These are phyloP conservation scores for Carterocephalus palaemon DNA, from an alignment of 2,888 invertebrate species.

Conservation along the genomic window DNA sequence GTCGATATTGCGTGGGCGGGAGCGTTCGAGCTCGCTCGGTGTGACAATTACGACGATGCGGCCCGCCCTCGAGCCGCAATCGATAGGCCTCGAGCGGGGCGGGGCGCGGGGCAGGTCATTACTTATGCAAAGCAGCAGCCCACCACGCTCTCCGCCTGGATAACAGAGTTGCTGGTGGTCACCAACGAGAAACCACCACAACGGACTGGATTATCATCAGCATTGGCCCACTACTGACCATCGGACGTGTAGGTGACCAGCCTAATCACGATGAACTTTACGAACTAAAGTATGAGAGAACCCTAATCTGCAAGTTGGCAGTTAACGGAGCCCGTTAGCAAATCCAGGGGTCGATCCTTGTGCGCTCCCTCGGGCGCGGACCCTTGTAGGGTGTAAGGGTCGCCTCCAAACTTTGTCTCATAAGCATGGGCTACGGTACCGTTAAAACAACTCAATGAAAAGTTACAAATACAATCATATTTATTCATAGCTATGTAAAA, in stretches of 20 bases:
- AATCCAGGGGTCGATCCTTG: constrained; percentile 59
- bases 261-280: constrained; percentile 28
- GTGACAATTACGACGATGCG: constrained; percentile 78
- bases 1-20: constrained; percentile 62
- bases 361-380: constrained; percentile 55
- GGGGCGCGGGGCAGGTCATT: constrained; percentile 54
- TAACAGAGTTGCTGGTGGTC: constrained; percentile 34
- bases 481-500: too few species aligned
- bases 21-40: constrained; percentile 67
- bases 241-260: constrained; percentile 23
- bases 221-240: constrained; percentile 41
- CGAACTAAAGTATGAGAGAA: constrained; percentile 42
- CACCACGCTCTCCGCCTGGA: constrained; percentile 29
- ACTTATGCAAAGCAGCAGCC: constrained; percentile 75
- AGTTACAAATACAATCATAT: too few species aligned
- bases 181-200: constrained; percentile 17
- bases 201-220: constrained; percentile 25
- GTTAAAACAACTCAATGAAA: constrained; percentile 15
- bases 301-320: constrained; percentile 59
- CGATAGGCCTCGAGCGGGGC: constrained; percentile 83
- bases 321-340: constrained; percentile 57
- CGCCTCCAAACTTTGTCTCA: constrained; percentile 56
- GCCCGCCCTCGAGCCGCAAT: constrained; percentile 82
- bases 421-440: constrained; percentile 19
- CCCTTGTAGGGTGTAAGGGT: constrained; percentile 48